Evolutionary conservation across 2,888 invertebrate genomes (phyloP).

Genomic region (Drosophila parthenogenetica): DNA sequence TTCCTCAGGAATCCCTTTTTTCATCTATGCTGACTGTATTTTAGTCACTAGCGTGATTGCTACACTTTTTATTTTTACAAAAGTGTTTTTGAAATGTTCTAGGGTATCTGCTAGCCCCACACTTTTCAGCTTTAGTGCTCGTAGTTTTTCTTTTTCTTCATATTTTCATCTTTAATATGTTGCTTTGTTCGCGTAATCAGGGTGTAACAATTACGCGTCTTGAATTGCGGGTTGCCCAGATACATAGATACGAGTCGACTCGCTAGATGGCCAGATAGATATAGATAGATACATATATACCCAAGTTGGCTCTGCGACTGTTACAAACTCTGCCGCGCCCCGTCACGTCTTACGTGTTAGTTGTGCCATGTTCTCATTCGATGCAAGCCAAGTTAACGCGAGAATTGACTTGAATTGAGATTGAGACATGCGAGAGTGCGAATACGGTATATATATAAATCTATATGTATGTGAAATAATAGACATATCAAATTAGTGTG

Average conservation of each 20-base stretch:
- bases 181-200: conserved; percentile 80
- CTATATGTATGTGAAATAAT: conserved; percentile 45
- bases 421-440: conserved; percentile 25
- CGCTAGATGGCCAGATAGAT: conserved; percentile 35
- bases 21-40: no score
- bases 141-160: conserved; percentile 10
- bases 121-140: neutral
- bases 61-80: neutral
- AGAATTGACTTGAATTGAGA: neutral
- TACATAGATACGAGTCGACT: conserved; percentile 34
- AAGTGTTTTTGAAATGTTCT: neutral
- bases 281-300: conserved; percentile 25
- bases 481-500: conserved; percentile 31
- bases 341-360: conserved; percentile 65
- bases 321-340: conserved; percentile 59
- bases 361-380: conserved; percentile 52
- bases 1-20: no score
- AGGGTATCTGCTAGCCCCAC: conserved; percentile 6
- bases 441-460: conserved; percentile 3
- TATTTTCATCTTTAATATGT: conserved; percentile 40
- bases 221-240: conserved; percentile 65
- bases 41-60: no score
- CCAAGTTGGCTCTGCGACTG: conserved; percentile 33
- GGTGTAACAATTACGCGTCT: conserved; percentile 84
- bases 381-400: conserved; percentile 22